Conservation (phyloP, 1,140 invertebrate genomes). For the Atta texana region DNA sequence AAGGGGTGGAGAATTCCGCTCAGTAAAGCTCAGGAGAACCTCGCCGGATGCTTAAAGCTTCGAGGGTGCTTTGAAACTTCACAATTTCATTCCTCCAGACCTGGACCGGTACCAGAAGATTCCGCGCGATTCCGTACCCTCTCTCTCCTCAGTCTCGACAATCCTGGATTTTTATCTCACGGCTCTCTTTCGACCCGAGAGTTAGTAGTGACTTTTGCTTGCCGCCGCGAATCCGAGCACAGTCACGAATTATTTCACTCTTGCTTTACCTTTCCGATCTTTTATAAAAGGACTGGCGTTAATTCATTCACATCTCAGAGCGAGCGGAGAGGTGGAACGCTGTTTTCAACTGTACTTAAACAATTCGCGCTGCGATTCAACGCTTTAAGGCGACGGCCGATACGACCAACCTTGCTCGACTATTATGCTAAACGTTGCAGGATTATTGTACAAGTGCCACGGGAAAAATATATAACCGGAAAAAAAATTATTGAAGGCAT, state of each 20-base stretch:
- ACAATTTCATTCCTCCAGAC: slow-evolving; percentile 79
- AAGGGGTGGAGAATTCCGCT: slow-evolving; percentile 52
- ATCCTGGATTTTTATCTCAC: slow-evolving; percentile 65
- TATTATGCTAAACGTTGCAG: slow-evolving; percentile 41
- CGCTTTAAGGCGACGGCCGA: background rate
- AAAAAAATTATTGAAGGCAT: background rate
- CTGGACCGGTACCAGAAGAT: slow-evolving; percentile 75
- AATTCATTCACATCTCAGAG: slow-evolving; percentile 25
- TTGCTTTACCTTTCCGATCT: slow-evolving; percentile 14
- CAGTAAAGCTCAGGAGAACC: slow-evolving; percentile 69
- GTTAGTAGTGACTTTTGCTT: slow-evolving; percentile 32
- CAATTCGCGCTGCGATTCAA: background rate
- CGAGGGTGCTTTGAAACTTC: slow-evolving; percentile 80
- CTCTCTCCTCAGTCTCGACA: background rate
- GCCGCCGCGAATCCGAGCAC: slow-evolving; percentile 40
- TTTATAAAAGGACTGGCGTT: slow-evolving; percentile 22
- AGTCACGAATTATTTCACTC: slow-evolving; percentile 66
- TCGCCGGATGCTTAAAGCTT: slow-evolving; percentile 79
- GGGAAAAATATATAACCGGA: background rate
- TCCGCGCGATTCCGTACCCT: slow-evolving; percentile 61
- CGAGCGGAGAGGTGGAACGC: background rate
- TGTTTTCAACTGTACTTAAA: slow-evolving; percentile 12
- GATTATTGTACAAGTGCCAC: background rate
- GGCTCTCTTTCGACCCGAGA: slow-evolving; percentile 24
- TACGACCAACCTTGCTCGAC: background rate